Percentiles rank a stretch among this genome's conserved stretches.
Conservation (phyloP, 2,113 vertebrate species). For the Montifringilla adamsi region DNA sequence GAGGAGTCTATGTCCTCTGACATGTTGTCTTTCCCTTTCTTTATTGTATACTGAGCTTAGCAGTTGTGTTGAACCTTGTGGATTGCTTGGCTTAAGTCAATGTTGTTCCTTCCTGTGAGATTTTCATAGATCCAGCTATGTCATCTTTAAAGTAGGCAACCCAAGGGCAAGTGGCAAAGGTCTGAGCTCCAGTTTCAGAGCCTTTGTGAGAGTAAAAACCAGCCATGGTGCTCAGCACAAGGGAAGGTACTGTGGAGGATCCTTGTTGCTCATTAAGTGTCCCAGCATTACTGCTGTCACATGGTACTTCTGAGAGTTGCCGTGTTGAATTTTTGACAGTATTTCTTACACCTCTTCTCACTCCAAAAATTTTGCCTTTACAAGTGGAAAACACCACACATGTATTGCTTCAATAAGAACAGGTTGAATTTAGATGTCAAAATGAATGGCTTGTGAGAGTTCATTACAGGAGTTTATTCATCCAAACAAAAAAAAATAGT, state of each 20-base stretch:
- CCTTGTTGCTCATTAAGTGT: not conserved
- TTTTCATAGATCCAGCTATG: not conserved
- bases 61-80: not conserved
- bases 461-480: not conserved
- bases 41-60: not conserved
- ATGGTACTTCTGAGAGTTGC: not conserved
- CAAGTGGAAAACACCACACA: not conserved
- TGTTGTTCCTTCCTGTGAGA: not conserved
- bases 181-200: not conserved
- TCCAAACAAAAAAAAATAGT: not conserved
- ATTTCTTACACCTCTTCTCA: not conserved
- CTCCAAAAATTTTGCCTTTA: not conserved
- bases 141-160: not conserved
- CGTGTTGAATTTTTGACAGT: not conserved
- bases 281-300: not conserved
- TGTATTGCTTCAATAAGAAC: not conserved
- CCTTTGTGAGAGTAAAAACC: not conserved
- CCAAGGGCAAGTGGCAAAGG: not conserved
- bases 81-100: not conserved
- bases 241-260: not conserved
- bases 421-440: not conserved
- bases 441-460: not conserved
- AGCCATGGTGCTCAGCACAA: not conserved
- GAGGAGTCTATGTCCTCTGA: not conserved
- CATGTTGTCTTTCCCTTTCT: not conserved